Percentiles rank a stretch among this genome's conserved stretches.
These are phyloP conservation scores for Aplodontia rufa DNA, from an alignment of 2,113 vertebrate genomes.

Conservation along the genomic window DNA sequence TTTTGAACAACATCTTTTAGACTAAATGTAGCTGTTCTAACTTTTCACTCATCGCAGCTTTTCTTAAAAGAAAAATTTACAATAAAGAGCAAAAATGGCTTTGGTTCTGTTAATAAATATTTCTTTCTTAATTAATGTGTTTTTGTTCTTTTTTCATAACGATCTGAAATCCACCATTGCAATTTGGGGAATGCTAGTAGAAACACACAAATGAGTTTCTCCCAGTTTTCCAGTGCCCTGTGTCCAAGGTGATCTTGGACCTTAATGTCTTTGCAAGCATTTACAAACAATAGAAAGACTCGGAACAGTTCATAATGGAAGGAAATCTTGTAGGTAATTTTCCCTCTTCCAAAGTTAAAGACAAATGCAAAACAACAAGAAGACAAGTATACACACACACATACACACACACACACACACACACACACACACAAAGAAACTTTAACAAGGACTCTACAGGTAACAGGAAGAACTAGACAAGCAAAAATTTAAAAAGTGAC, in stretches of 20 bases:
- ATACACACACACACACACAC: too few relatives aligned
- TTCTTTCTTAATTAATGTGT: not conserved
- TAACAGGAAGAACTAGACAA: not conserved
- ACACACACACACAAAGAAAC: too few relatives aligned
- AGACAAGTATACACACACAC: not conserved
- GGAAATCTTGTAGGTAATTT: not conserved
- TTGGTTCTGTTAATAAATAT: slow-evolving; percentile 4
- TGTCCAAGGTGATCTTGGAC: not conserved
- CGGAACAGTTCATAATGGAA: not conserved
- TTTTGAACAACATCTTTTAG: slow-evolving; percentile 23
- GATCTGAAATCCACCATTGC: not conserved
- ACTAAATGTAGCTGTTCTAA: not conserved
- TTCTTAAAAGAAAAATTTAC: not conserved
- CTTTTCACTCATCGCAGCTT: not conserved
- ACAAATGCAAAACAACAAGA: not conserved
- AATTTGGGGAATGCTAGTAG: not conserved
- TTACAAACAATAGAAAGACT: not conserved
- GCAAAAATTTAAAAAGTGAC: not conserved
- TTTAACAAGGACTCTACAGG: not conserved
- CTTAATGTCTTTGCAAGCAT: not conserved
- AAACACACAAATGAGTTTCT: not conserved
- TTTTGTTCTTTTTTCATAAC: not conserved
- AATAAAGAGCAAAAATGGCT: not conserved
- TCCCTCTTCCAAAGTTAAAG: not conserved
- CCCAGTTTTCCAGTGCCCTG: not conserved